Conservation (phyloP, 2,888 invertebrate genomes). For the Boloria euphrosyne region DNA sequence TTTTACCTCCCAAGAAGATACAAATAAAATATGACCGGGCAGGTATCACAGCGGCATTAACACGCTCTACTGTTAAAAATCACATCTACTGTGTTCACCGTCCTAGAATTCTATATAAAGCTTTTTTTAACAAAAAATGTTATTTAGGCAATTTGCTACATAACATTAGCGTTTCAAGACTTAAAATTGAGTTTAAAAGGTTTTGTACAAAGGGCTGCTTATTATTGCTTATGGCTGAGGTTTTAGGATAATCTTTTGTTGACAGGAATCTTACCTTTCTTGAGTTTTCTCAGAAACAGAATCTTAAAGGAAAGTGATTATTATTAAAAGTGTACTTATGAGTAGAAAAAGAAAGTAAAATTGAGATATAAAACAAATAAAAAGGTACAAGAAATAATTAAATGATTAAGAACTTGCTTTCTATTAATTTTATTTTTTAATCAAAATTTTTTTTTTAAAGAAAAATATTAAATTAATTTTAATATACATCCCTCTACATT, state of each 20-base stretch:
- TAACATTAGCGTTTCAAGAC: not conserved
- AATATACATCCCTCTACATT: too few relatives aligned
- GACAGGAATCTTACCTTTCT: slow-evolving; percentile 60
- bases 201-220: slow-evolving; percentile 34
- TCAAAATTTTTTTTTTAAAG: too few relatives aligned
- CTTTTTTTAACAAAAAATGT: not conserved
- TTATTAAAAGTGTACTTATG: slow-evolving; percentile 35
- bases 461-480: too few relatives aligned
- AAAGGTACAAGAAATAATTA: not conserved
- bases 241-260: slow-evolving; percentile 78
- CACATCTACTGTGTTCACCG: slow-evolving; percentile 8
- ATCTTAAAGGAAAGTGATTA: slow-evolving; percentile 57
- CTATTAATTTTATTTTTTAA: too few relatives aligned
- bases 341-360: slow-evolving; percentile 13
- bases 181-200: slow-evolving; percentile 19
- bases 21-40: not conserved
- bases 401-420: not conserved
- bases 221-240: too few relatives aligned
- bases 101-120: slow-evolving; percentile 11
- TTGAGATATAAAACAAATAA: not conserved
- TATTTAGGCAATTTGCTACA: not conserved
- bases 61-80: slow-evolving; percentile 13
- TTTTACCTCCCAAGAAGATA: slow-evolving; percentile 1
- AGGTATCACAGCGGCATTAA: slow-evolving; percentile 7
- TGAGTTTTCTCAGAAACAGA: slow-evolving; percentile 59